Evolutionary conservation across 92 coral and sea anemone species (phyloP), one percentile per base, ranked within the genome.

Genomic region (Porites evermanni): DNA sequence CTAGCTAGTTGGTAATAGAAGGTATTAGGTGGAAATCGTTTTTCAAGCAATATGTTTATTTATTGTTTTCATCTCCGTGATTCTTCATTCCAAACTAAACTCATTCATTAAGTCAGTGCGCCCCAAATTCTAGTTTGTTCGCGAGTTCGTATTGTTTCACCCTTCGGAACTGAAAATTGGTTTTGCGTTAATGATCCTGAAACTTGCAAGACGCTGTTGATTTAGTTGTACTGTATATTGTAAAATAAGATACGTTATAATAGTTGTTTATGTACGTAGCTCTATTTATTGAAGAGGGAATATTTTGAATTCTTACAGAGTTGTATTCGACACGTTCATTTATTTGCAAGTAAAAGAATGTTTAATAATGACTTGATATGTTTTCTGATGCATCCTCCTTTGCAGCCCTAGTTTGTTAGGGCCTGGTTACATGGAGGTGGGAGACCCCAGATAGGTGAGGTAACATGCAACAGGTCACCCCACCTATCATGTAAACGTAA

Each of bases 281-380:
- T 73, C 47, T 83, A 83, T 83, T 74, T 83, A 74, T 73, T 61
- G 78, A 83, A 83, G 78, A 81, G 70, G 77, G 74, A 60, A 74
- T 73, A 72, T 83, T 83, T 73, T 83, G 72, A 73, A 68, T 17
- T 26, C 8, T 38, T 38, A 4, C 51, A 23, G 52, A 24, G 9
- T 69, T 53, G 80, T 58, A 60, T 53, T 75, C 32, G 75, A 81
- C 73, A 59, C n/a, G 77, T 38, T 29, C 23, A 70, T 7, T n/a
- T 67, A n/a, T 61, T 58, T 56, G 78, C 86, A 81, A 56, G n/a
- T 81, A 50, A 66, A 63, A 81, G 59, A 56, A 56, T 54, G 70
- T 81, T n/a, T 32, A 70, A 69, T 58, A 26, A 19, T 68, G 76
- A 56, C 2, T 24, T 47, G 53, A 29, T 29, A 26, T n/a, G 12